Base-by-base conservation (phyloP, 2,797 vertebrate species). In the Mustela erminea region DNA sequence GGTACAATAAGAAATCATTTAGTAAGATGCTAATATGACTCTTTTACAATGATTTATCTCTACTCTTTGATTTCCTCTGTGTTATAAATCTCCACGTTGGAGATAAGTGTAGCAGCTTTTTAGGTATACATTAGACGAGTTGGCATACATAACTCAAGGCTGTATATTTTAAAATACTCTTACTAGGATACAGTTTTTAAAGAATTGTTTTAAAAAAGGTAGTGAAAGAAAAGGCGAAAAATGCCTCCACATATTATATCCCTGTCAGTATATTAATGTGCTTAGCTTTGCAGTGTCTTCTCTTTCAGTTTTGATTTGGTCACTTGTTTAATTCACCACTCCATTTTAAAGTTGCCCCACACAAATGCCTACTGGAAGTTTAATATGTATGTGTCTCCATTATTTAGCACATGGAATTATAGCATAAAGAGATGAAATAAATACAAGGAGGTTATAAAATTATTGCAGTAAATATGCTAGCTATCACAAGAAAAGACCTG, bases 401-500 rank as follows among this genome's bases (percentile, higher is more conserved):
- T 96, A 96, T 95, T 98, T 97, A 72, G 81, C 62, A 97, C 77
- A 0, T 18, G 93, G 96, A 97, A 96, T 92, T 97, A 82, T 89
- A 84, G 62, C 77, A 96, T 88, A 96, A 97, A 75, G 82, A 1
- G 4, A 95, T 94, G 74, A 97, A 85, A 70, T 95, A 98, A 98
- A 97, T 98, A 98, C 94, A 98, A 97, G 58, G 21, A 90, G 90
- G 20, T 90, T 98, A 97, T 98, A 97, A 85, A 97, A 90, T 96
- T 87, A 83, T 96, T 98, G 64, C 87, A 98, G 96, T 97, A 93
- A 97, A 98, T 85, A 97, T 94, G 94, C 84, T 23, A 93, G 0
- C 72, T 97, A 97, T 97, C 95, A 97, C 10, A 86, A 97, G 60
- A 58, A 94, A 93, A 97, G 82, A 96, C 56, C 87, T 94, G 58